Evolutionary conservation across 2,113 vertebrate species (phyloP), one percentile per base, ranked within the genome.

Genomic region (Hiodon alosoides): DNA sequence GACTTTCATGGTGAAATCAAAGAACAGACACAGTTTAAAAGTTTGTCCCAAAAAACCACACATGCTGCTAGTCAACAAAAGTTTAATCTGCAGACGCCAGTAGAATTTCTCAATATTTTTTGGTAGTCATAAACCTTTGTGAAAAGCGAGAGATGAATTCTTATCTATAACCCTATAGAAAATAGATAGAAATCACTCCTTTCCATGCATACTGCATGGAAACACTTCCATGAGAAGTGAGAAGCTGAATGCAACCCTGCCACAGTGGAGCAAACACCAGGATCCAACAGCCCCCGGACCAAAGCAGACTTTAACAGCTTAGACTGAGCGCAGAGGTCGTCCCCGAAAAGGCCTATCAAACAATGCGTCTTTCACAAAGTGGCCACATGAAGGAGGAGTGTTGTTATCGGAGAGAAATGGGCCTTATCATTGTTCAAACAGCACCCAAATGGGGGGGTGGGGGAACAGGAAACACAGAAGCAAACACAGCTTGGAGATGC

Each of bases 351-450:
- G n/a, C 55, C 52, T 54, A n/a, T 7, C 53, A 52, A 16, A 83
- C 82, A 81, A 76, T 72, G 73, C 60, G 74, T 81, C 66, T 79
- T 81, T 86, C 76, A 83, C 69, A 76, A 78, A 61, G 2, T 73
- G 54, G 65, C 78, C 68, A 77, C 16, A 72, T 13, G 62, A 5
- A 65, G 54, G 31, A 64, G 16, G 46, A 52, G 46, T 14, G 65
- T 51, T 70, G 59, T 64, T 70, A 58, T 71, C 13, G 53, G 69
- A 55, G 46, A 60, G 69, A 80, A 76, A 83, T 79, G 69, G 84
- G 80, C 79, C 83, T 89, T 89, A 89, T 89, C 85, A 85, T 76
- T 84, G 83, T 86, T 86, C 74, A 86, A 88, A 88, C 77, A 82
- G 78, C 67, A 76, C 67, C 69, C 79, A 83, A 83, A 81, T 79